Conservation (phyloP, 2,113 vertebrate genomes). For the Leucopsar rothschildi region DNA sequence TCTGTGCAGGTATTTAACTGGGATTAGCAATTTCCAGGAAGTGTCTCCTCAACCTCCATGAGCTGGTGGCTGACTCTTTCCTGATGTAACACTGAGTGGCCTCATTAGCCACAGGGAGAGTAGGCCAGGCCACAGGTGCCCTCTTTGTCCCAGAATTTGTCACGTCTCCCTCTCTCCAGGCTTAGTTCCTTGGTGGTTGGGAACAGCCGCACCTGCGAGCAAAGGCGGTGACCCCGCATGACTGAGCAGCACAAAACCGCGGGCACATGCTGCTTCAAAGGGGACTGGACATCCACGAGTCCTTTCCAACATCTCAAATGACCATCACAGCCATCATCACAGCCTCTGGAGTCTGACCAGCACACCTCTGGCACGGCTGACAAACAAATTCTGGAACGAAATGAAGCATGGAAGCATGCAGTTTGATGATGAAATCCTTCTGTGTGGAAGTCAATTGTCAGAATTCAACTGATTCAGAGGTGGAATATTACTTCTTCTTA, state of each 20-base stretch:
- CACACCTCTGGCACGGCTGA: not conserved
- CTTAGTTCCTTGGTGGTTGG: not conserved
- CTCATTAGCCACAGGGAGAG: not conserved
- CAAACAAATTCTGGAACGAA: not conserved
- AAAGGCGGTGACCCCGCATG: not conserved
- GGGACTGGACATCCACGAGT: not conserved
- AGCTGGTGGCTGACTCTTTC: not conserved
- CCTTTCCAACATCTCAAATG: not conserved
- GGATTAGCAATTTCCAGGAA: not conserved
- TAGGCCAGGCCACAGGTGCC: not conserved
- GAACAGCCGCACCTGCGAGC: not conserved
- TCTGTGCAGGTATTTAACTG: not conserved
- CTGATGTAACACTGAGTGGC: not conserved
- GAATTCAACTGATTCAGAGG: not conserved
- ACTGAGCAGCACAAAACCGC: not conserved
- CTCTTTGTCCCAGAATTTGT: not conserved
- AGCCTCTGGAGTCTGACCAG: not conserved
- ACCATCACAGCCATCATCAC: not conserved
- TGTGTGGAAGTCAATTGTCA: not conserved
- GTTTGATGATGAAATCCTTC: not conserved
- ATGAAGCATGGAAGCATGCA: not conserved
- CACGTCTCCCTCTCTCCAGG: not conserved
- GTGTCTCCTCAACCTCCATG: not conserved
- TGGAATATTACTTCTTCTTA: not conserved
- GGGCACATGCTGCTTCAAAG: not conserved